Evolutionary conservation across 2,113 vertebrate species (phyloP).

Genomic region (Fukomys damarensis): DNA sequence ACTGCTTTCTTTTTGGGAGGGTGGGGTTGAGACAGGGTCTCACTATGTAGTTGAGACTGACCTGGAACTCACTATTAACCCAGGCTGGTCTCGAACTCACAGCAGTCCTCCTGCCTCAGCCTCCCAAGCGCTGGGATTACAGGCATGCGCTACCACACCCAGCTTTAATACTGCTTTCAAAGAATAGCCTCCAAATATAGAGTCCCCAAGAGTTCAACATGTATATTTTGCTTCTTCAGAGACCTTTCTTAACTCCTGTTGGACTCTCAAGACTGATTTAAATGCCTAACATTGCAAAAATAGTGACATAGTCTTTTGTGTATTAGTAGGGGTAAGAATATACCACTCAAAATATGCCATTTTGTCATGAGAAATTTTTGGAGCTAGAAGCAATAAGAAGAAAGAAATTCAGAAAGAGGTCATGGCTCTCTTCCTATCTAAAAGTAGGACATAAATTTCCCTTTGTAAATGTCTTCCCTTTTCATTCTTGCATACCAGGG

Average conservation of each 20-base stretch:
- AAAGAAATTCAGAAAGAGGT: not conserved
- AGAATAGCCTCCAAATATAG: not conserved
- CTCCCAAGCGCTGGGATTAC: too few species aligned
- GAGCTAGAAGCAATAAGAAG: not conserved
- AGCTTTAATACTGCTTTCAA: not conserved
- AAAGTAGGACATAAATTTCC: not conserved
- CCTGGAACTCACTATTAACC: too few species aligned
- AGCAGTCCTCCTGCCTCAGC: too few species aligned
- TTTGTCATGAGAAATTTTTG: not conserved
- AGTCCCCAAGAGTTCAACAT: not conserved
- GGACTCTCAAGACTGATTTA: not conserved
- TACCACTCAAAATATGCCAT: not conserved
- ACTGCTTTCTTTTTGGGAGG: too few species aligned
- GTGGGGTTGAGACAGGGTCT: too few species aligned
- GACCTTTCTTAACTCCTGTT: not conserved
- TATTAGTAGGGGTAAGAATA: not conserved
- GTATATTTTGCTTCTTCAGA: not conserved
- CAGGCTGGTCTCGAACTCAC: too few species aligned
- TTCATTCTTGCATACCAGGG: not conserved
- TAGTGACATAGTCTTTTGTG: not conserved
- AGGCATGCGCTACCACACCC: too few species aligned
- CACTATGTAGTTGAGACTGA: too few species aligned
- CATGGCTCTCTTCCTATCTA: not conserved
- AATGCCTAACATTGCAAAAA: not conserved
- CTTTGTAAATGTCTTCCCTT: not conserved